Evolutionary conservation across 1,140 invertebrate genomes (phyloP), one percentile per base, ranked within the genome.

Genomic region (Ridgeia piscesae): DNA sequence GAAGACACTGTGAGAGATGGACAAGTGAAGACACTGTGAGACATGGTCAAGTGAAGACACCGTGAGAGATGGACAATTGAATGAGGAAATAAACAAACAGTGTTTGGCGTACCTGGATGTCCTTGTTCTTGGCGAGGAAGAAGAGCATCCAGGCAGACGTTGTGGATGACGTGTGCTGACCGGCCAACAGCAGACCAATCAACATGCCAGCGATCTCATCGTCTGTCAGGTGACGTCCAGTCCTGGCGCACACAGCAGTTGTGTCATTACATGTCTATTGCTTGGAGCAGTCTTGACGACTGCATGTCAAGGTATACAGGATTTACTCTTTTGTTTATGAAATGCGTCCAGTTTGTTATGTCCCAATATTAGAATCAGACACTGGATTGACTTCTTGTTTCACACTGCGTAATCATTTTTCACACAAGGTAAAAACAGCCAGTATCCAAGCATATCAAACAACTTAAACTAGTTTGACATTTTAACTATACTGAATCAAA

Each of bases 91-190:
- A 90, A 90, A 90, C 89, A 17, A 4, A 90, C 35, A 27, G 0
- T 8, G 33, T 27, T 4, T n/a, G 17, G 11, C 34, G 1, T 89
- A 95, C 94, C 93, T 94, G 94, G 88, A 94, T n/a, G 31, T 94
- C 93, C 89, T 95, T 93, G 91, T 95, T 92, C 91, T 94, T 93
- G 34, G 95, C 94, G 1, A 95, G 89, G 93, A 94, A 95, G 89
- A 95, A 94, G 27, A 92, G 93, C 35, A 95, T 91, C 95, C 95
- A 95, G 8, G 95, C 93, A 89, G 93, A 93, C 14, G 95, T 95
- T 11, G 95, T 95, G 33, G 95, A 95, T 2, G 95, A 95, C 9
- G 95, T 95, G 50, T 95, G 95, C 92, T 95, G 95, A 6, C 95
- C 95, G 21, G 95, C 95, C 93, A 95, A 34, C 93, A 95, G 91